Evolutionary conservation across 2,888 invertebrate species (phyloP), one percentile per base, ranked within the genome.

Genomic region (Ophraella communa): DNA sequence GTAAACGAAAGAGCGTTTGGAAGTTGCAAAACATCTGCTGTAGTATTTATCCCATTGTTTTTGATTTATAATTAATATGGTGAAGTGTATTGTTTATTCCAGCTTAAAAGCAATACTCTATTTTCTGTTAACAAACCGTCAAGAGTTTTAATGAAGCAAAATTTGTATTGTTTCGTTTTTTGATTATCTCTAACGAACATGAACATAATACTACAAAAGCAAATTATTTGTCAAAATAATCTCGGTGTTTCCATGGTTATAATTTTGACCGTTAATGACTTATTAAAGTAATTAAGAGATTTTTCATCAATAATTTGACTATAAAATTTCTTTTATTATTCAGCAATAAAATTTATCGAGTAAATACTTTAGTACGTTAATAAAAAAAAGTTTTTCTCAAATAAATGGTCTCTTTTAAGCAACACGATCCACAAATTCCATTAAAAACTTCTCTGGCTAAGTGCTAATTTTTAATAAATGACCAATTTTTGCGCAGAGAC

Each of bases 41-140:
- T 42, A 53, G 63, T 57, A 47, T 62, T 67, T 62, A 60, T 60
- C 60, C 44, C 52, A 60, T 60, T 59, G 68, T 66, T 60, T 68
- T 68, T 62, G 59, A 55, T 58, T 66, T 68, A 64, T 66, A 68
- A 68, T 68, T 68, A 68, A 66, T 68, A 68, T 59, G 44, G 52
- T 20, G 17, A 60, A 65, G 53, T 63, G 62, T 62, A 65, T 65
- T 67, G 67, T 67, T 65, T 57, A 59, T 45, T 62, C 42, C 44
- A 30, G 11, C 30, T 45, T 23, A 33, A 47, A 51, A 27, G 51
- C 52, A 67, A 62, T 55, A 17, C 33, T 42, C 59, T 23, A n/a
- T 24, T 51, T 51, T 18, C 24, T 30, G 39, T 18, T 51, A 61
- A 64, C 44, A 54, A 57, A 61, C n/a, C n/a, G 49, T 45, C 47